Evolutionary conservation across 2,113 vertebrate genomes (phyloP).

Genomic region (Mormyrus iriodes): DNA sequence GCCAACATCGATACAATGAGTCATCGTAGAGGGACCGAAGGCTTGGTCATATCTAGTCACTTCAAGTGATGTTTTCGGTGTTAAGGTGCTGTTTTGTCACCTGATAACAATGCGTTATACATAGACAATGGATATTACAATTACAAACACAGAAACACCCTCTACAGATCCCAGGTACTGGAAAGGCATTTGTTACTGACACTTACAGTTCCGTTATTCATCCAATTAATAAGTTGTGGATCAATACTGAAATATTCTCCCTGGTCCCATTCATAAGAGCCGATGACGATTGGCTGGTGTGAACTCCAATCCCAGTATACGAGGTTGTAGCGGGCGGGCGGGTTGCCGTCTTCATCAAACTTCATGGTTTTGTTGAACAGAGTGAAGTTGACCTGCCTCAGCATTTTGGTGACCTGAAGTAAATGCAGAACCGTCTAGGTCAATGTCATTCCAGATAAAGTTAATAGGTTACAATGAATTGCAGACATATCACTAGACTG

Average conservation of each 20-base stretch:
- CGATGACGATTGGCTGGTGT: conserved; percentile 44
- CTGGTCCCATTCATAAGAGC: conserved; percentile 51
- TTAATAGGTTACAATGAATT: background rate
- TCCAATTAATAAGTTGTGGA: conserved; percentile 57
- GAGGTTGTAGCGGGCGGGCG: conserved; percentile 54
- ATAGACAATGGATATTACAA: background rate
- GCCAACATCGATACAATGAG: background rate
- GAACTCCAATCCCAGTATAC: conserved; percentile 62
- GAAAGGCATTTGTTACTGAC: background rate
- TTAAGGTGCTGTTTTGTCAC: background rate
- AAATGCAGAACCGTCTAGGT: background rate
- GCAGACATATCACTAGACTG: background rate
- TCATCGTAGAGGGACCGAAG: background rate
- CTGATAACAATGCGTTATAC: background rate
- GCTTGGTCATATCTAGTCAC: background rate
- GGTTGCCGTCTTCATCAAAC: conserved; percentile 63
- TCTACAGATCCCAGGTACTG: background rate
- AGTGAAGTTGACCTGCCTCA: conserved; percentile 64
- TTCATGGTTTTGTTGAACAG: conserved; percentile 54
- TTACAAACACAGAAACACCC: background rate
- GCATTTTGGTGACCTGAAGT: conserved; percentile 16
- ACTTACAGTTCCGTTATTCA: conserved; percentile 42
- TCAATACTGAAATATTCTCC: conserved; percentile 49
- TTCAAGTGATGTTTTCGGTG: background rate
- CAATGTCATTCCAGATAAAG: background rate